Percentiles rank a stretch among this genome's conserved stretches.
These are phyloP conservation scores for Phrynocephalus forsythii DNA, from an alignment of 2,797 vertebrate genomes.

Conservation along the genomic window DNA sequence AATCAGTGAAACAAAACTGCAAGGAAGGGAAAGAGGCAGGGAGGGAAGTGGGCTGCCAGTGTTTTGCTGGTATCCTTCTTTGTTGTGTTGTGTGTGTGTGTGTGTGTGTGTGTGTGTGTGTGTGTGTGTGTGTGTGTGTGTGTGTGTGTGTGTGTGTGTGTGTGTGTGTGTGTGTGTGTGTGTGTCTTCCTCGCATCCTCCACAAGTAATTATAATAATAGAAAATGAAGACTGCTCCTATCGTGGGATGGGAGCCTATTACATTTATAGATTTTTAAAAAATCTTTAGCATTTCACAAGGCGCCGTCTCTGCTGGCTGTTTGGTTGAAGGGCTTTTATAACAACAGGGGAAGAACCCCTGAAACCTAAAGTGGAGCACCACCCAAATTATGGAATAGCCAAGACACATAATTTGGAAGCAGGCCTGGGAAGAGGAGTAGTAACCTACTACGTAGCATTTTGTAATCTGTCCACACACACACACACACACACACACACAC, in stretches of 20 bases:
- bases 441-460: not conserved
- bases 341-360: slow-evolving; percentile 57
- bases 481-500: too few species aligned
- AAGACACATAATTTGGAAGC: not conserved
- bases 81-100: slow-evolving; percentile 53
- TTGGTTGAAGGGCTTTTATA: slow-evolving; percentile 59
- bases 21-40: slow-evolving; percentile 74
- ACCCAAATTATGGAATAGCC: too few species aligned
- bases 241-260: slow-evolving; percentile 54
- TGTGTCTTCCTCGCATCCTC: slow-evolving; percentile 54
- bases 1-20: slow-evolving; percentile 81
- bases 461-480: not conserved
- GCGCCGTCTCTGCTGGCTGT: slow-evolving; percentile 62
- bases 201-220: slow-evolving; percentile 69
- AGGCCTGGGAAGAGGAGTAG: not conserved
- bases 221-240: slow-evolving; percentile 60
- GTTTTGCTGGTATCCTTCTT: slow-evolving; percentile 72
- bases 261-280: slow-evolving; percentile 67
- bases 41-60: slow-evolving; percentile 68
- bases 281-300: slow-evolving; percentile 62
- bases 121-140: slow-evolving; percentile 15
- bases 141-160: not conserved
- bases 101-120: slow-evolving; percentile 6
- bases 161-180: slow-evolving; percentile 23
- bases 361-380: not conserved